Percentiles rank a stretch among this genome's conserved stretches.
phyloP scores from a whole-genome alignment of 1,140 invertebrate species.

The Diachasma alloeum region DNA sequence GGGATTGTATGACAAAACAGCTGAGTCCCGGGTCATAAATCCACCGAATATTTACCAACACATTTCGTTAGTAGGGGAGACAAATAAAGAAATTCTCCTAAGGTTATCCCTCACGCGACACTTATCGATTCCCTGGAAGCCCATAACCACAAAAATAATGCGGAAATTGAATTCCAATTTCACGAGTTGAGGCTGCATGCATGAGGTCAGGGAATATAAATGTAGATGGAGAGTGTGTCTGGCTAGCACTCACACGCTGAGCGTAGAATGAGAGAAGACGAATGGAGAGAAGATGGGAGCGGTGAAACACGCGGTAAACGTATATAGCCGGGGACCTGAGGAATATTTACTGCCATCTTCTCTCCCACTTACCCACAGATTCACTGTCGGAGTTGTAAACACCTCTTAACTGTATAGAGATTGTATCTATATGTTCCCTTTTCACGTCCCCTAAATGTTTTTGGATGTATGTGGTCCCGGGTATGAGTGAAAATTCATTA shows the following conservation, averaged over 20 bases:
- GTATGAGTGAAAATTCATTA: constrained; percentile 32
- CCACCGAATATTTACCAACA: not conserved
- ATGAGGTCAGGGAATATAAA: not conserved
- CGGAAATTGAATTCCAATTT: no score
- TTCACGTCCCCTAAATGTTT: constrained; percentile 32
- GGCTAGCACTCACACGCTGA: constrained; percentile 1
- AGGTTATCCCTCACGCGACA: no score
- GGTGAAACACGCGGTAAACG: constrained; percentile 30
- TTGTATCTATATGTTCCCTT: constrained; percentile 55
- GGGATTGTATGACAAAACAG: not conserved
- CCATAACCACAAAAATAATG: no score
- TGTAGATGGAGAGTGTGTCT: not conserved
- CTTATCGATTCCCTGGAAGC: no score
- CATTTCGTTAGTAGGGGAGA: not conserved
- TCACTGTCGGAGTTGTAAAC: constrained; percentile 65
- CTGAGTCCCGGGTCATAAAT: not conserved
- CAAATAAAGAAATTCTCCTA: not conserved
- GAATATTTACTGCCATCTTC: constrained; percentile 67
- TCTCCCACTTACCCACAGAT: constrained; percentile 64
- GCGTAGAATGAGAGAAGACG: constrained; percentile 27
- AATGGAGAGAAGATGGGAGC: constrained; percentile 36
- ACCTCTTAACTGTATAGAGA: constrained; percentile 65
- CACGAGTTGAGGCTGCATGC: no score
- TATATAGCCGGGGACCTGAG: constrained; percentile 43
- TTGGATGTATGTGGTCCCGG: constrained; percentile 10